A percentile compares a stretch with the other conserved stretches of the same genome.
phyloP scores from a whole-genome alignment of 2,797 vertebrate genomes.

The Coluber constrictor region DNA sequence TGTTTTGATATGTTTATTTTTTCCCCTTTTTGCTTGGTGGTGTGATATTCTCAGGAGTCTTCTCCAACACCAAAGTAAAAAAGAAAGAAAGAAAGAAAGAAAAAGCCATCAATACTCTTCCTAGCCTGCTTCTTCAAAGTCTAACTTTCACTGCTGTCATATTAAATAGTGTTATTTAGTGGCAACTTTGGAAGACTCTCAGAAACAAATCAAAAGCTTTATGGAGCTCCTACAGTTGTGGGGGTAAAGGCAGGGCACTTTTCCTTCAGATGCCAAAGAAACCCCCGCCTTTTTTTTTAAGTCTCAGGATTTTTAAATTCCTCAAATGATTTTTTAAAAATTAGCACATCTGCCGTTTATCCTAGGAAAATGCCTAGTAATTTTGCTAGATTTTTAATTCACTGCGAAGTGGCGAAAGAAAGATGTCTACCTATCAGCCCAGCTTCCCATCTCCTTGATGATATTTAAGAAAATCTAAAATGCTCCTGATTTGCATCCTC shows the following conservation, averaged over 20 bases:
- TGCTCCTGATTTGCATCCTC: neutral
- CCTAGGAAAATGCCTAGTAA: too few relatives aligned
- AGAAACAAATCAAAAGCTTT: neutral
- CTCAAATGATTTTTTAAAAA: neutral
- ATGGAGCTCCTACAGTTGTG: neutral
- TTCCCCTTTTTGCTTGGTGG: neutral
- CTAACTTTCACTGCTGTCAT: neutral
- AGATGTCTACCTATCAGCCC: neutral
- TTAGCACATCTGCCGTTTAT: neutral
- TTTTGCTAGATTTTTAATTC: neutral
- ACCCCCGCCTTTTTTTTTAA: neutral
- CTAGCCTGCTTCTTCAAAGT: neutral
- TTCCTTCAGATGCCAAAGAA: neutral
- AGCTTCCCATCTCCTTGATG: neutral
- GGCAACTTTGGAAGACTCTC: neutral
- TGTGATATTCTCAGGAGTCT: neutral
- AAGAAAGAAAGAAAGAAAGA: too few relatives aligned
- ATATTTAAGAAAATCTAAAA: neutral
- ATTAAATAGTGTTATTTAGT: neutral
- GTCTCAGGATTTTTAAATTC: neutral
- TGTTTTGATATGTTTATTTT: neutral
- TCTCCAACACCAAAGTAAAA: neutral
- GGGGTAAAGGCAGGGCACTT: neutral
- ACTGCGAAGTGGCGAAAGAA: neutral
- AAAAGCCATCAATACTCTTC: neutral